Evolutionary conservation across 2,113 vertebrate genomes (phyloP).

Genomic region (Felis catus): F.catus_Fca126_mat1.0 CM031415.1:73348001-73348500

Average conservation of each 20-base stretch:
- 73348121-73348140: not conserved
- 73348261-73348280: not conserved
- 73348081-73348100: not conserved
- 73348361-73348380: not conserved
- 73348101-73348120: not conserved
- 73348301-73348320: not conserved
- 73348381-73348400: not conserved
- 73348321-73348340: not conserved
- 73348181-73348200: not conserved
- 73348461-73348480: not conserved
- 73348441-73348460: not conserved
- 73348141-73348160: not conserved
- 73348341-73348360: not conserved
- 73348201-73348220: not conserved
- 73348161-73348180: not conserved
- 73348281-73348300: not conserved
- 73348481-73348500: not conserved
- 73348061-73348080: not conserved
- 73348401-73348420: not conserved
- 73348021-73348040: not conserved
- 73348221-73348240: not conserved
- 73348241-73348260: not conserved
- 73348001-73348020: not conserved
- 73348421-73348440: not conserved
- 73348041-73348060: not conserved